Evolutionary conservation across 1,140 invertebrate species (phyloP).

Genomic region (Brevipalpus yothersi): DNA sequence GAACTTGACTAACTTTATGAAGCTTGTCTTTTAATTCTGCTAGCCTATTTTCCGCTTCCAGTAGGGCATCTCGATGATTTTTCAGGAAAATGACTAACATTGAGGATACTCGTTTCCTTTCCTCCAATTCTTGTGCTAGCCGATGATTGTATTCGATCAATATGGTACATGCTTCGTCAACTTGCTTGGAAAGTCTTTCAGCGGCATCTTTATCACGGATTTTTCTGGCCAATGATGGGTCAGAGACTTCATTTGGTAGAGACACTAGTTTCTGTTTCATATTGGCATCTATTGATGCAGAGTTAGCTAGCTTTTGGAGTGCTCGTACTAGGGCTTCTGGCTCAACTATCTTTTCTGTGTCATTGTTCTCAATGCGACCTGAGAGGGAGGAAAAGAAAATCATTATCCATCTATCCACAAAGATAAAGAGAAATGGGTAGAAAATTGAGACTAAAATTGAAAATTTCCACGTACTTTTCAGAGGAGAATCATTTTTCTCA

Average conservation of each 20-base stretch:
- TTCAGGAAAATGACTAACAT: constrained; percentile 68
- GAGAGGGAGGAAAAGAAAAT: background rate
- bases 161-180: constrained; percentile 59
- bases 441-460: background rate
- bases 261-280: constrained; percentile 77
- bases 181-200: constrained; percentile 39
- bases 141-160: constrained; percentile 68
- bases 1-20: constrained; percentile 50
- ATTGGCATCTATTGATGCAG: constrained; percentile 72
- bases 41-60: constrained; percentile 54
- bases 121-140: constrained; percentile 60
- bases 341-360: constrained; percentile 9
- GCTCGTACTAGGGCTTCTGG: constrained; percentile 22
- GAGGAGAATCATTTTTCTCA: background rate
- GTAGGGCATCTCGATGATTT: constrained; percentile 52
- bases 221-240: constrained; percentile 47
- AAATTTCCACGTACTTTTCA: background rate
- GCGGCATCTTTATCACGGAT: constrained; percentile 41
- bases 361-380: background rate
- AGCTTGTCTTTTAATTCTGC: constrained; percentile 71
- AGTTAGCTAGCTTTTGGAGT: constrained; percentile 64
- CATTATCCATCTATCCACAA: no score
- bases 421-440: no score
- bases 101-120: constrained; percentile 46
- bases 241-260: constrained; percentile 75